Evolutionary conservation across 1,140 invertebrate species (phyloP).

Genomic region (Drosophila melanogaster): DNA sequence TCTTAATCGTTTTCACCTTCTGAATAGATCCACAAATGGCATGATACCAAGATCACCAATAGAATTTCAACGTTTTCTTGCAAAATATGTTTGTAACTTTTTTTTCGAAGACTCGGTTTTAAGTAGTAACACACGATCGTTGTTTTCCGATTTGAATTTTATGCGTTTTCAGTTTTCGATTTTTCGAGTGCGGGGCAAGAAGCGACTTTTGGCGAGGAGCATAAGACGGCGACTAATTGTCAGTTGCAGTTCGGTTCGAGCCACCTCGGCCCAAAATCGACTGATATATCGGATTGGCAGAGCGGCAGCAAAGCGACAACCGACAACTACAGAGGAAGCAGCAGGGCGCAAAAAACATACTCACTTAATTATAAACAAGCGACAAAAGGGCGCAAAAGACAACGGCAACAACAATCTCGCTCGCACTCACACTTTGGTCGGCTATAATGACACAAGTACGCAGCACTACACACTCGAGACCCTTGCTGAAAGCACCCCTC

Average conservation of each 20-base stretch:
- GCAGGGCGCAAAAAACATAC: conserved; percentile 54
- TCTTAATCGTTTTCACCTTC: conserved; percentile 39
- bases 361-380: conserved; percentile 83
- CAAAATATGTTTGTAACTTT: neutral
- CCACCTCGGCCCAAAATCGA: conserved; percentile 72
- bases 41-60: conserved; percentile 37
- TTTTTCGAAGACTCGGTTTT: neutral
- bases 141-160: conserved; percentile 7
- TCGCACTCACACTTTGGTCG: conserved; percentile 37
- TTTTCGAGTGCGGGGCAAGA: conserved; percentile 52
- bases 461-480: conserved; percentile 57
- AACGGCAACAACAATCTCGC: conserved; percentile 59
- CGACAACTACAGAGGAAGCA: conserved; percentile 73
- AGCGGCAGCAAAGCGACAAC: conserved; percentile 69
- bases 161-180: conserved; percentile 6
- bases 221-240: conserved; percentile 84
- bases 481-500: conserved; percentile 45
- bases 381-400: conserved; percentile 82
- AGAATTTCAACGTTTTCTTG: conserved; percentile 2
- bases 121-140: conserved; percentile 18
- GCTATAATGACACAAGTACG: conserved; percentile 71
- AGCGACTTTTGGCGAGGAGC: conserved; percentile 83
- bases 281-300: conserved; percentile 43
- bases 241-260: conserved; percentile 67
- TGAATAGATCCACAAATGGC: conserved; percentile 26